phyloP scores from a whole-genome alignment of 2,113 vertebrate species.

The Sinocyclocheilus anshuiensis region DNA sequence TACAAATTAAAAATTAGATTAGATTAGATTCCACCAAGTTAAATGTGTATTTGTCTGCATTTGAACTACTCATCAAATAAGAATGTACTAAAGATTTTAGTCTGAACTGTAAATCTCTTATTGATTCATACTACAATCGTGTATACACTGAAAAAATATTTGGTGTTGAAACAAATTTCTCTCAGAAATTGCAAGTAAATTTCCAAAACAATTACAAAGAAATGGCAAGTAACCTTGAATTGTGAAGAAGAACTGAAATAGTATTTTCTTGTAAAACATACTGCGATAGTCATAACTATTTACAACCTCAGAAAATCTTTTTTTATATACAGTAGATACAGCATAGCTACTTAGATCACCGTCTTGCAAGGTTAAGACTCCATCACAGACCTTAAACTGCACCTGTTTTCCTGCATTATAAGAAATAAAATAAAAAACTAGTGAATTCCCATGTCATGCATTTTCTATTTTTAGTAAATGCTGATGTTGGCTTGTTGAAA shows the following conservation, averaged over 20 bases:
- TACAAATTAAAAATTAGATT: no score
- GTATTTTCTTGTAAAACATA: no score
- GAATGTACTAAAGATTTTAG: neutral
- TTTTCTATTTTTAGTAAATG: constrained; percentile 4
- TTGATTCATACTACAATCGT: neutral
- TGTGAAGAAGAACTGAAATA: neutral
- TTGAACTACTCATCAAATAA: no score
- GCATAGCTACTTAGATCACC: neutral
- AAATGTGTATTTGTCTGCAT: no score
- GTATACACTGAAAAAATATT: neutral
- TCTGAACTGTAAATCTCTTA: neutral
- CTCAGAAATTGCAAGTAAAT: no score
- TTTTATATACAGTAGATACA: no score
- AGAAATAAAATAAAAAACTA: neutral
- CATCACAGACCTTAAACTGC: neutral
- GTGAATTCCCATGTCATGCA: neutral
- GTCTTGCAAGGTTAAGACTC: neutral
- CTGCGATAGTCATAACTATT: no score
- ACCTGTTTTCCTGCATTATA: neutral
- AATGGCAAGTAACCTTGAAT: neutral
- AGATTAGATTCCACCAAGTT: no score
- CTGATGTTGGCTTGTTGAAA: neutral
- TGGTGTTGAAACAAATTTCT: neutral
- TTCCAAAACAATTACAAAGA: no score
- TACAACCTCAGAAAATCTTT: no score